Evolutionary conservation across 1,140 invertebrate species (phyloP), one percentile per base, ranked within the genome.

Genomic region (Lordiphosa collinella): DNA sequence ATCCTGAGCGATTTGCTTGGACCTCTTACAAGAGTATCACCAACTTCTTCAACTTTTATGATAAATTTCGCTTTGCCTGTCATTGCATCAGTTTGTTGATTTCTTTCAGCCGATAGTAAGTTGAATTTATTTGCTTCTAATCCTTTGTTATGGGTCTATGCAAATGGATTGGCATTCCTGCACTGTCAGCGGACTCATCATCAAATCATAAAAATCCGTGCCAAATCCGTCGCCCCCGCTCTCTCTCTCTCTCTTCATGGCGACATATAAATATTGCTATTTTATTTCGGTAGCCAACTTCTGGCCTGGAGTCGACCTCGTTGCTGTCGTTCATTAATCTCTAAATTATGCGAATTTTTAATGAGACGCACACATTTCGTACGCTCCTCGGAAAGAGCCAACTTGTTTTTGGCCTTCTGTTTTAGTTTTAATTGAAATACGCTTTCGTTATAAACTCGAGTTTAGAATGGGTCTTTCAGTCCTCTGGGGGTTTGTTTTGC

Each of bases 271-370:
- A 84, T 84, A 68, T 82, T n/a, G 36, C 61, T 68, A 82, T 82
- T 80, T 82, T 84, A 82, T 82, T 84, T 82, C 76, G 78, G 78
- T 73, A 84, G 78, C 78, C 50, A 32, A 51, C 55, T 49, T 67
- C 65, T 13, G 34, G 44, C 14, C 36, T 44, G 41, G 41, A 13
- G 22, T 67, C 59, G 66, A 68, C 54, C 46, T 41, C 65, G 56
- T 66, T 51, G 66, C 47, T 66, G 75, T 72, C 72, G 69, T 84
- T 84, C 78, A 84, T 84, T 84, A 84, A 84, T 84, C 72, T 84
- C 70, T 84, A 84, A 84, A 84, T 84, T 84, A 84, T 85, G 78
- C 79, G 78, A 84, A 84, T 84, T 84, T 84, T 84, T 84, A 84
- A 84, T 84, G 79, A 84, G 69, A 46, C 79, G 79, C 29, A 25